Base-by-base conservation (phyloP, 1,140 invertebrate genomes). In the Acromyrmex echinatior region DNA sequence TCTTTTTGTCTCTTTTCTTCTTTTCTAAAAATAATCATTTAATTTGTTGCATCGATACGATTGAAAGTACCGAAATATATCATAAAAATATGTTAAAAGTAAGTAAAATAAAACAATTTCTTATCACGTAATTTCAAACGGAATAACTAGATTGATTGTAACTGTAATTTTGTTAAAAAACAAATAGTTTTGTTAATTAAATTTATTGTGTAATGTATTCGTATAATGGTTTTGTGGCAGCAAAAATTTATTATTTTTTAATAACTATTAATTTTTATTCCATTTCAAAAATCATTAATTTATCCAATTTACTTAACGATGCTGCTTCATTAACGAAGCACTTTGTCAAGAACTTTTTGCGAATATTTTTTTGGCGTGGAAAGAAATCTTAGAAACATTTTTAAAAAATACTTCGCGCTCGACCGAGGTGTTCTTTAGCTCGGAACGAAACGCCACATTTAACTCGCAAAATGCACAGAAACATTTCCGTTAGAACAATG, bases 381-480 rank as follows among this genome's bases (percentile, higher is more conserved):
- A 4, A 56, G 39, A 18, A 80, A 45, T 58, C 14, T 45, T 62
- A 62, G 31, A 60, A 62, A 45, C 39, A 16, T 62, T 25, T 45
- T 51, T 6, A 60, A 39, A 60, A 21, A 39, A 77, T 9, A 56
- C 2, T 79, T 45, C 16, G 16, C 16, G 16, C 1, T 63, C 80
- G 14, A 21, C 25, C 66, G 4, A 31, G 31, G 25, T 45, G 39
- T 21, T 62, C 14, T 49, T 60, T 6, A 10, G 21, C 28, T 84
- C 28, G 18, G 28, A 51, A 51, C 28, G 49, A 51, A 74, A 49
- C 56, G n/a, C 18, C 35, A 28, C 28, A 63, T 84, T 74, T 84
- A 76, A 16, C 70, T 51, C 39, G 56, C 5, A n/a, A 76, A 62
- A 76, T 62, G 80, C n/a, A 63, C 35, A 35, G 80, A 51, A 51